A percentile compares a stretch with the other conserved stretches of the same genome.
Evolutionary conservation across 2,888 invertebrate genomes (phyloP).

Genomic region (Synergus itoensis): DNA sequence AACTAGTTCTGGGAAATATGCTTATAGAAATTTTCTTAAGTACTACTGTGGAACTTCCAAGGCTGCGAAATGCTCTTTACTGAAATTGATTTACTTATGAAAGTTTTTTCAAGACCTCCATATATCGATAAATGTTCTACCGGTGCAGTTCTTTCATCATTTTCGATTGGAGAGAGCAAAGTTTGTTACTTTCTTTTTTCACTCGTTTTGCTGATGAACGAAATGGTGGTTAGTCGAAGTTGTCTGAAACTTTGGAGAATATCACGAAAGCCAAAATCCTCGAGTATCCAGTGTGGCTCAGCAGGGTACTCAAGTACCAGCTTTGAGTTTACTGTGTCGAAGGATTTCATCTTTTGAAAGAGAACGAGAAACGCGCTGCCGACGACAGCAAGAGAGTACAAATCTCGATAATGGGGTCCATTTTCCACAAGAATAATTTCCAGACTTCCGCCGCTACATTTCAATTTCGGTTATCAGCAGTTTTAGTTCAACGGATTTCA

Average conservation of each 20-base stretch:
- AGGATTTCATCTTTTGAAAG: constrained; percentile 55
- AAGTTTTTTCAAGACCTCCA: background rate
- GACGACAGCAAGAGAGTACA: constrained; percentile 58
- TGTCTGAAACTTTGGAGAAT: constrained; percentile 24
- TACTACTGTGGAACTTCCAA: too few species aligned
- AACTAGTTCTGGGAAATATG: background rate
- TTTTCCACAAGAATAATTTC: constrained; percentile 28
- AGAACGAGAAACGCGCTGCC: constrained; percentile 50
- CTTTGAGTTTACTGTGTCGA: constrained; percentile 47
- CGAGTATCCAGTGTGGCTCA: constrained; percentile 56
- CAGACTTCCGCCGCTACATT: constrained; percentile 5
- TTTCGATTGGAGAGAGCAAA: background rate
- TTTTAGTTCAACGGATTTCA: background rate
- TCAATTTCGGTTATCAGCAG: background rate
- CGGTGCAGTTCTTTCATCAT: background rate
- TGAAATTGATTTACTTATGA: background rate
- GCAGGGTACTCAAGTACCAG: constrained; percentile 49
- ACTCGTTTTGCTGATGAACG: constrained; percentile 13
- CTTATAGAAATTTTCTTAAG: too few species aligned
- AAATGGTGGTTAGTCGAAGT: background rate
- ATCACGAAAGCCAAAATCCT: constrained; percentile 48
- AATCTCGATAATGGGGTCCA: constrained; percentile 57
- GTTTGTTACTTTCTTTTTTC: constrained; percentile 11
- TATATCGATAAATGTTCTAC: background rate
- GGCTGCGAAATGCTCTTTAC: background rate